These are phyloP conservation scores for Rhineura floridana DNA, from an alignment of 2,113 vertebrate species.

Conservation along the genomic window DNA sequence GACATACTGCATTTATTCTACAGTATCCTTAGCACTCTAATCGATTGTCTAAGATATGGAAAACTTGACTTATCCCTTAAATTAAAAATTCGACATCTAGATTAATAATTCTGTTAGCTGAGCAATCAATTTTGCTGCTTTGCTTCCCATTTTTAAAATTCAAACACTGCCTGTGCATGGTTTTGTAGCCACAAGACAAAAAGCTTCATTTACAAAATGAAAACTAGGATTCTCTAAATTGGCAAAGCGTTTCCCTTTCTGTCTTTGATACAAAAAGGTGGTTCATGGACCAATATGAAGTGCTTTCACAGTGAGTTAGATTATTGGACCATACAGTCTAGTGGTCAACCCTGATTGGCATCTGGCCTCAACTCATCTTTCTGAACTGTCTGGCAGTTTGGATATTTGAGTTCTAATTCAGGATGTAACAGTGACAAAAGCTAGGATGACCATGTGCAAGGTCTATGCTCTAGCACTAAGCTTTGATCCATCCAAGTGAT, in stretches of 20 bases:
- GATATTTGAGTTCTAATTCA: not conserved
- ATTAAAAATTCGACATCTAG: not conserved
- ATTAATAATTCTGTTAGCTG: not conserved
- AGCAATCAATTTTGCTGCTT: not conserved
- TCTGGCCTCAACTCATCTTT: not conserved
- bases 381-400: not conserved
- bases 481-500: not conserved
- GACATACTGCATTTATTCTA: not conserved
- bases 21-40: not conserved
- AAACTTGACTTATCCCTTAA: not conserved
- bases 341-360: not conserved
- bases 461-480: not conserved
- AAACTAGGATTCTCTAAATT: not conserved
- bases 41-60: not conserved
- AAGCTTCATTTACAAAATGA: not conserved
- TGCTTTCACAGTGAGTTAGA: not conserved
- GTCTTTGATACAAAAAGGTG: not conserved
- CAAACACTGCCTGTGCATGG: not conserved
- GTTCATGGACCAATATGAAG: not conserved
- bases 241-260: not conserved
- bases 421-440: not conserved
- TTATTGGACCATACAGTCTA: not conserved
- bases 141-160: not conserved
- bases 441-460: not conserved
- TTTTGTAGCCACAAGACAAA: not conserved